Conservation (phyloP, 2,888 invertebrate species). For the Phalangium opilio region DNA sequence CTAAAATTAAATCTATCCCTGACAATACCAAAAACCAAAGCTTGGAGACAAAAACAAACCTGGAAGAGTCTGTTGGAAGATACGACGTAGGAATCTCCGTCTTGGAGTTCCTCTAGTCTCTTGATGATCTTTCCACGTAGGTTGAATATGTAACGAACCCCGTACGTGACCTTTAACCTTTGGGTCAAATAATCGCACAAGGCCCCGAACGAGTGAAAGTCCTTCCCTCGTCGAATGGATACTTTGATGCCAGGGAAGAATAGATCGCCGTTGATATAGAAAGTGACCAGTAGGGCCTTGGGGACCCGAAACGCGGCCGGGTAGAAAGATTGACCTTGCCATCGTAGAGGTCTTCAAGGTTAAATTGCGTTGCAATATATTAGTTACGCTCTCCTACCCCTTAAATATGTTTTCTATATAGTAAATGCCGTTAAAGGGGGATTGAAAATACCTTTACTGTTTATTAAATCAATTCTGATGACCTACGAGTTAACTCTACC, state of each 20-base stretch:
- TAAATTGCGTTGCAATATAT: too few relatives aligned
- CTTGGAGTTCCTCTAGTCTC: conserved; percentile 67
- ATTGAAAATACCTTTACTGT: too few relatives aligned
- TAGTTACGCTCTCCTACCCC: too few relatives aligned
- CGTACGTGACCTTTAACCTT: conserved; percentile 69
- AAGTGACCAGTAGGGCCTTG: conserved; percentile 51
- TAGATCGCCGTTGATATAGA: conserved; percentile 86
- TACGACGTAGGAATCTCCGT: conserved; percentile 82
- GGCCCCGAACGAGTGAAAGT: conserved; percentile 68
- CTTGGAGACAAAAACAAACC: too few relatives aligned
- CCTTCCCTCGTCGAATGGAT: conserved; percentile 72
- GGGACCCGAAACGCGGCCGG: conserved; percentile 4
- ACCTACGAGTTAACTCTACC: too few relatives aligned
- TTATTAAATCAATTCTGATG: too few relatives aligned
- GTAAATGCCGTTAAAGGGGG: too few relatives aligned
- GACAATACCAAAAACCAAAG: too few relatives aligned
- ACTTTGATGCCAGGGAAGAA: conserved; percentile 79
- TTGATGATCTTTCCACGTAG: conserved; percentile 78
- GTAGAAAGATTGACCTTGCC: too few relatives aligned
- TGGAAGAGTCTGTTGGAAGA: conserved; percentile 82
- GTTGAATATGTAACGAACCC: conserved; percentile 78
- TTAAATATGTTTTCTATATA: too few relatives aligned
- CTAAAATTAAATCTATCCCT: too few relatives aligned
- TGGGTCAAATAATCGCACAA: conserved; percentile 72
- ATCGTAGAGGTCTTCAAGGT: too few relatives aligned